A percentile compares a stretch with the other conserved stretches of the same genome.
Evolutionary conservation across 2,888 invertebrate species (phyloP).

Genomic region (Synanthedon andrenaeformis): DNA sequence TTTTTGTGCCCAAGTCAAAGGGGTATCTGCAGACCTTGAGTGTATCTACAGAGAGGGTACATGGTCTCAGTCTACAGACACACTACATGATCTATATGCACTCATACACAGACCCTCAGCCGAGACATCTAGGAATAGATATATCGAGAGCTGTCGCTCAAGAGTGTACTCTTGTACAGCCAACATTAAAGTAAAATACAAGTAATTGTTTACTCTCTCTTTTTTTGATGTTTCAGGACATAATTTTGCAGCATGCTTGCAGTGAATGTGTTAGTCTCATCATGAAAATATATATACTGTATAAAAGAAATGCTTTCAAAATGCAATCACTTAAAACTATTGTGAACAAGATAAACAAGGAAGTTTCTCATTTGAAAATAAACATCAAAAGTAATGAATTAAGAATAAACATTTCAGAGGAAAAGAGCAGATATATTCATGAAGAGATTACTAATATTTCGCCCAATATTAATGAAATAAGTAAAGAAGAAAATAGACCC

Average conservation of each 20-base stretch:
- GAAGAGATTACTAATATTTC: neutral
- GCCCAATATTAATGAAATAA: neutral
- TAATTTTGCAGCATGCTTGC: conserved; percentile 24
- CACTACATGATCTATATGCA: too few species aligned
- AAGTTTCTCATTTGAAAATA: conserved; percentile 9
- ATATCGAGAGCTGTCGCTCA: too few species aligned
- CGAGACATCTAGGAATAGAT: too few species aligned
- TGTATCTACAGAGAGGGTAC: too few species aligned
- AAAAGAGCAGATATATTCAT: neutral
- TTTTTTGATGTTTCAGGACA: conserved; percentile 21
- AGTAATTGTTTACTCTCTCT: too few species aligned
- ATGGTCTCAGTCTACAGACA: too few species aligned
- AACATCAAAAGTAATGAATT: neutral
- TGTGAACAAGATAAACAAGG: conserved; percentile 13
- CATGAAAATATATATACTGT: conserved; percentile 20
- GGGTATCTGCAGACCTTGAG: too few species aligned
- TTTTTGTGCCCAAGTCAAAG: too few species aligned
- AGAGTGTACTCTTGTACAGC: too few species aligned
- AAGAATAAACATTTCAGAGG: conserved; percentile 1
- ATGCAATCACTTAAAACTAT: conserved; percentile 10
- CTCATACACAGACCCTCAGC: too few species aligned
- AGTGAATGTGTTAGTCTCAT: conserved; percentile 22
- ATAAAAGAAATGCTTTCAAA: conserved; percentile 18
- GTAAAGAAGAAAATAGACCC: neutral
- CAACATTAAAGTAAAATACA: too few species aligned